phyloP scores from a whole-genome alignment of 2,113 vertebrate genomes.

The Sinosuthora webbiana region DNA sequence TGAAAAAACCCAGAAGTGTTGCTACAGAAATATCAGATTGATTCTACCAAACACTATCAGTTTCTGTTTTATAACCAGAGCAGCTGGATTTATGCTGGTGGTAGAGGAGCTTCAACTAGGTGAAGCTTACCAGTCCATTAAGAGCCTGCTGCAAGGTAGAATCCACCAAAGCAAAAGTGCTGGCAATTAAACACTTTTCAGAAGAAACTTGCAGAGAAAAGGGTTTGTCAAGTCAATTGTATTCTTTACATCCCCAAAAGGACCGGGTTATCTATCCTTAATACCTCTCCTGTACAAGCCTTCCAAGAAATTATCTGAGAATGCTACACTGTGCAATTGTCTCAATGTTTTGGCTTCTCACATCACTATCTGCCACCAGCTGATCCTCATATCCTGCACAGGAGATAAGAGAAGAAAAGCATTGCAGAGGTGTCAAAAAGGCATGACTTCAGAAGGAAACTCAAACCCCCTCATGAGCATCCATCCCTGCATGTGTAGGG shows the following conservation, averaged over 20 bases:
- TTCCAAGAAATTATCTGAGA: slow-evolving; percentile 45
- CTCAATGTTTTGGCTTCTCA: background rate
- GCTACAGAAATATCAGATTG: background rate
- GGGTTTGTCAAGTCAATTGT: background rate
- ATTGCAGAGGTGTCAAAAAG: background rate
- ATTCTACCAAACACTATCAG: background rate
- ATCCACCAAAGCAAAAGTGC: slow-evolving; percentile 58
- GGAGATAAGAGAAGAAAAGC: background rate
- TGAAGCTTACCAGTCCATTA: background rate
- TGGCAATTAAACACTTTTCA: slow-evolving; percentile 56
- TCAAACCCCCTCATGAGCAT: background rate
- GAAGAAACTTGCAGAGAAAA: background rate
- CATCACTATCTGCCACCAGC: background rate
- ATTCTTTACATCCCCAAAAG: background rate
- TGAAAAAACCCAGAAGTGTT: background rate
- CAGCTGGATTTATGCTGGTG: background rate
- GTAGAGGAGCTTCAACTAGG: background rate
- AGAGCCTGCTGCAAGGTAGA: background rate
- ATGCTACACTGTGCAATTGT: background rate
- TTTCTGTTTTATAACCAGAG: background rate
- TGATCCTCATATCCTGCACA: slow-evolving; percentile 48
- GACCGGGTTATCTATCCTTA: background rate
- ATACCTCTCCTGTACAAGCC: background rate
- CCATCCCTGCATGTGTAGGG: background rate
- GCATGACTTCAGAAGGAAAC: background rate